These are phyloP conservation scores for Tupiocoris notatus DNA, from an alignment of 2,888 invertebrate species.

Conservation along the genomic window DNA sequence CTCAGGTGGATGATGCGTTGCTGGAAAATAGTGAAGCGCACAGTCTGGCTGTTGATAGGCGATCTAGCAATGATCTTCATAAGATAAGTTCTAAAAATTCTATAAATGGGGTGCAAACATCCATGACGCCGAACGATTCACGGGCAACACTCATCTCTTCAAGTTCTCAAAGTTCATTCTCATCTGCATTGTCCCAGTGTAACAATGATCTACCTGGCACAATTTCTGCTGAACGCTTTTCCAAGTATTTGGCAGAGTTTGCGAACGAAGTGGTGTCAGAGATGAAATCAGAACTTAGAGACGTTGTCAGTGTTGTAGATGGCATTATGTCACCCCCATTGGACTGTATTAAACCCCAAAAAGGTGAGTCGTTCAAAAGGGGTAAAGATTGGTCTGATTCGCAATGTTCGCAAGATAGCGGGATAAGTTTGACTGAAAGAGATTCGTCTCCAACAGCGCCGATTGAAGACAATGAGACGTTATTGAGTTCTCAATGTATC, in stretches of 20 bases:
- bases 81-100: constrained; percentile 35
- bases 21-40: constrained; percentile 45
- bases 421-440: constrained; percentile 59
- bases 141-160: constrained; percentile 13
- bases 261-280: constrained; percentile 76
- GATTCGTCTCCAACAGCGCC: constrained; percentile 43
- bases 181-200: not conserved
- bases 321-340: constrained; percentile 62
- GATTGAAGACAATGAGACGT: not conserved
- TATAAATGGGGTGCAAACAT: not conserved
- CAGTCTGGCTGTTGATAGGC: constrained; percentile 13
- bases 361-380: constrained; percentile 1
- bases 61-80: constrained; percentile 30
- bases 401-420: constrained; percentile 71
- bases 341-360: constrained; percentile 24
- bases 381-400: constrained; percentile 51
- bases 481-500: not conserved
- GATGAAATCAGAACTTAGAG: constrained; percentile 69
- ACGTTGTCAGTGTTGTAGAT: constrained; percentile 71
- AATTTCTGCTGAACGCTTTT: constrained; percentile 65
- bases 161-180: constrained; percentile 17
- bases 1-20: constrained; percentile 73
- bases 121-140: constrained; percentile 11
- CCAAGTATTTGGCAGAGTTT: constrained; percentile 74
- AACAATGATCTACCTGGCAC: constrained; percentile 12